These are phyloP conservation scores for Apeltes quadracus DNA, from an alignment of 2,113 vertebrate genomes.

Conservation along the genomic window DNA sequence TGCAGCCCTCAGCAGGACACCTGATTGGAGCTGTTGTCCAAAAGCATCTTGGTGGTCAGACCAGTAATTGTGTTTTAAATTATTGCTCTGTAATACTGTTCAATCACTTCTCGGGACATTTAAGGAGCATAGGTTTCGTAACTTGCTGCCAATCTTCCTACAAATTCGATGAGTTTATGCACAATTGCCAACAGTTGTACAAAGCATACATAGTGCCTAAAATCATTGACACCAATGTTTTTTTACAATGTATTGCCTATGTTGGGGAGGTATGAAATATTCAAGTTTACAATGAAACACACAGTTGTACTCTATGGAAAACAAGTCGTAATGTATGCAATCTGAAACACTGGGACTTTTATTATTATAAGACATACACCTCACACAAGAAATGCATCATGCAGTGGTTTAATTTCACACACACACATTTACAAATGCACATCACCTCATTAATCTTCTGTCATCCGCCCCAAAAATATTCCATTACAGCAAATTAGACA, in stretches of 20 bases:
- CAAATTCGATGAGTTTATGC: slow-evolving; percentile 5
- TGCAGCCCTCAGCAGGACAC: slow-evolving; percentile 41
- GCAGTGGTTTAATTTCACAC: slow-evolving; percentile 32
- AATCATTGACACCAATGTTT: slow-evolving; percentile 27
- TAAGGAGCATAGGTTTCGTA: slow-evolving; percentile 13
- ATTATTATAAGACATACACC: slow-evolving; percentile 5
- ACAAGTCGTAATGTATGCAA: slow-evolving; percentile 16
- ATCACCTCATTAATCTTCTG: slow-evolving; percentile 57
- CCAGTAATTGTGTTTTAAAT: slow-evolving; percentile 25
- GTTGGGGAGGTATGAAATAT: slow-evolving; percentile 5
- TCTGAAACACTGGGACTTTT: slow-evolving; percentile 1
- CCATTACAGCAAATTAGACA: slow-evolving; percentile 64
- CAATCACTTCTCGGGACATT: slow-evolving; percentile 26
- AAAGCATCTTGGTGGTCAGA: slow-evolving; percentile 3
- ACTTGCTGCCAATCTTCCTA: slow-evolving; percentile 23
- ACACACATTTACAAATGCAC: slow-evolving; percentile 37
- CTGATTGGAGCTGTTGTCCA: slow-evolving; percentile 44
- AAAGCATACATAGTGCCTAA: slow-evolving; percentile 33
- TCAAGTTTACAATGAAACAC: slow-evolving; percentile 28
- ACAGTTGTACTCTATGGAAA: background rate
- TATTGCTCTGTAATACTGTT: slow-evolving; percentile 18
- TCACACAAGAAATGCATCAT: slow-evolving; percentile 5
- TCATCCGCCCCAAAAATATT: slow-evolving; percentile 58
- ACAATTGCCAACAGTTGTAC: slow-evolving; percentile 6
- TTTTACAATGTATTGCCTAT: slow-evolving; percentile 21